Evolutionary conservation across 2,888 invertebrate species (phyloP), one percentile per base, ranked within the genome.

Genomic region (Melinaea marsaeus): DNA sequence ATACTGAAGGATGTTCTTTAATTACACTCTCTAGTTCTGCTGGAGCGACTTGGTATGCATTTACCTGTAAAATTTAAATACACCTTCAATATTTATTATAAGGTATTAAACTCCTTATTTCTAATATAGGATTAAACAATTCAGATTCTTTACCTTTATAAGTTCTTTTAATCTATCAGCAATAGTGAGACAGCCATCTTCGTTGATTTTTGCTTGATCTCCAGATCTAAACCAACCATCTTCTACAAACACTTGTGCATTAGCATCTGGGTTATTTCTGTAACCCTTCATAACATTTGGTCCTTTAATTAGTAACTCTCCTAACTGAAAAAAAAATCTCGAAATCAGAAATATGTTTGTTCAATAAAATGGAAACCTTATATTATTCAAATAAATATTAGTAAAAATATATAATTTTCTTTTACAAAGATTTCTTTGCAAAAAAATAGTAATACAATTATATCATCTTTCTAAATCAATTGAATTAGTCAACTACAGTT

Each of bases 211-310:
- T 0, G 92, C 94, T 48, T 95, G 80, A 76, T 96, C 96, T 3
- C 95, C 95, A 4, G 93, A 94, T 71, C 94, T 93, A 11, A 95
- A 84, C 96, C 96, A 97, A 1, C 93, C 94, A 57, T 93, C 92
- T 45, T 89, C 92, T 59, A 92, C 84, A 74, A 97, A 93, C 7
- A 92, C 92, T 6, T 94, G 92, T 51, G 88, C 85, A 3, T 94
- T 96, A 4, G 95, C 96, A 75, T 95, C 90, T 2, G 93, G 92
- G 75, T 95, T 95, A 69, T 95, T 94, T 67, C 92, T 92, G 74
- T 97, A 97, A 0, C 96, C 95, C 74, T 92, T 92, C 95, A 96
- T 97, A 0, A 96, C 90, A 76, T 96, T 95, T 0, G 96, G 95
- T 0, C 97, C 96, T 69, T 93, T 92, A 2, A 95, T 86, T 60